Base-by-base conservation (phyloP, 2,113 vertebrate species). In the Tragelaphus strepsiceros region DNA sequence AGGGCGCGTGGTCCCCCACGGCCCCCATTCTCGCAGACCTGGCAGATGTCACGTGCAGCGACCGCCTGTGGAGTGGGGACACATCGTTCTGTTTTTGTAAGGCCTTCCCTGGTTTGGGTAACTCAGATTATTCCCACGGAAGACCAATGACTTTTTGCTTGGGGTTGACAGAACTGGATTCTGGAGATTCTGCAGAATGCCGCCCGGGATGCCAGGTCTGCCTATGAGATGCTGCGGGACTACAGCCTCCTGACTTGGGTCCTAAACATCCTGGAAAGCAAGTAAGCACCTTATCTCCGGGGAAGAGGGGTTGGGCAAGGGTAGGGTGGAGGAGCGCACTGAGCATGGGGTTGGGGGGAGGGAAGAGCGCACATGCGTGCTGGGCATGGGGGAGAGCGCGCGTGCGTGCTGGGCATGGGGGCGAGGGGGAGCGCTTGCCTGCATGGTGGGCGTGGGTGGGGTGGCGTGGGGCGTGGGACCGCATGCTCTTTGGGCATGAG, bases 171-270 rank as follows among this genome's bases (percentile, higher is more conserved):
- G 99, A 97, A 96, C 53, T 99, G 98, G 98, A 99, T 99, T 93
- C 90, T 99, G 90, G 99, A 99, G 74, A 98, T 99, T 78, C 21
- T 99, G 2, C 98, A 99, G 49, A 99, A 98, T 58, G 99, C 99
- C 4, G 99, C 99, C 26, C 96, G 0, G 74, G 98, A 99, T 16
- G 98, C 98, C 96, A 99, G 98, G 98, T 99, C 99, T 74, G 99
- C 99, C n/a, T 99, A 99, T 77, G 98, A 99, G 95, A 98, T 99
- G 83, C 99, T 99, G 11, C 99, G 99, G 74, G 99, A 98, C 96
- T 99, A 99, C 46, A 99, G 99, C 53, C 98, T 99, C 26, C 97
- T 99, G 17, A 99, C 99, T 0, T 99, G 99, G 99, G 93, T 99
- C n/a, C 93, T 99, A 61, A 99, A 99, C 88, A 56, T 99, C 64